Evolutionary conservation across 2,113 vertebrate species (phyloP), one percentile per base, ranked within the genome.

Genomic region (Atherinomorus stipes): DNA sequence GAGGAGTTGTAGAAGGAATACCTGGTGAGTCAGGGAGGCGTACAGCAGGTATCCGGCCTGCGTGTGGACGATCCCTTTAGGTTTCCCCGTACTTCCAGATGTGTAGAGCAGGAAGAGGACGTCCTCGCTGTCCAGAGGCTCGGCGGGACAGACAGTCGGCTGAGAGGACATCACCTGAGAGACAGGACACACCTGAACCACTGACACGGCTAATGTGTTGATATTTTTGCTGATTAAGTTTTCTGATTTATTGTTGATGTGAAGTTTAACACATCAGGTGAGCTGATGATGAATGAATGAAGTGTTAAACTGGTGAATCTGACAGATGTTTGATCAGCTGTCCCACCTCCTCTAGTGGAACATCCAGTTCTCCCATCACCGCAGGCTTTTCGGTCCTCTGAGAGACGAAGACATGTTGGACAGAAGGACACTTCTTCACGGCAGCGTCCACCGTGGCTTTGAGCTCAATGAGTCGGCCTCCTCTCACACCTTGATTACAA

Each of bases 41-140:
- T 96, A 98, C 1, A 98, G 94, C 85, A 98, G 92, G 84, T 98
- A 98, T 25, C 97, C 96, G 0, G 97, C 96, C 91, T 97, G 97
- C 0, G 94, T 96, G 85, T 98, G 96, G 37, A 98, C 92, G 0
- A 98, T 83, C 19, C 97, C 97, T 88, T 98, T 98, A 67, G 96
- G 96, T 51, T 92, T 92, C 11, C 96, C 97, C 0, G 97, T 98
- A 80, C 96, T 98, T 38, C 96, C 96, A 0, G 96, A 98, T 0
- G 97, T 98, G 16, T 98, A 97, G 18, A 98, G 91, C 91, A 97
- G 91, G 71, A 98, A 98, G 18, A 98, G 93, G 60, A 91, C 44
- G 25, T 98, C 96, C 74, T 98, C 97, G 0, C 96, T 98, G 85
- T 91, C 93, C 95, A 98, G 94, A 56, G 93, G 91, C 79, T 97